Evolutionary conservation across 2,888 invertebrate species (phyloP), one percentile per base, ranked within the genome.

Genomic region (Hetaerina titia): DNA sequence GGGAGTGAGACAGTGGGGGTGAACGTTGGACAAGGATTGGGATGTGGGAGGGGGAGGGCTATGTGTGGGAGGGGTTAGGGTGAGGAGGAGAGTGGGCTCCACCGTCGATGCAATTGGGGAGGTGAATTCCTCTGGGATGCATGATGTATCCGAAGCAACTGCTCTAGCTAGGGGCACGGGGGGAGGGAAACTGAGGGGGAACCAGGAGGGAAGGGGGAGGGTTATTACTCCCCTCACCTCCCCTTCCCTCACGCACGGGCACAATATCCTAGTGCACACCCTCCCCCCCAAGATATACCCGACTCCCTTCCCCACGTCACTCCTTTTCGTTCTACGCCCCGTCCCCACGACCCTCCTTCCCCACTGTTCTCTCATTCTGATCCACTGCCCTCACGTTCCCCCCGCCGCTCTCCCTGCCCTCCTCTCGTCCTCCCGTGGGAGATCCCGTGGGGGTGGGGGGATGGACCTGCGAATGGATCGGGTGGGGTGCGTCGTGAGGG

Each of bases 131-230:
- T 92, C 57, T 5, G 92, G 92, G 92, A 92, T 57, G 92, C 69
- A 92, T 92, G 92, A 92, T 69, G 92, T 92, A 92, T 92, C 92
- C 92, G 64, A 69, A 92, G 92, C 90, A 90, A 90, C 90, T 90
- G 90, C 90, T 81, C 81, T 81, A 81, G 81, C 81, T 31, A 31
- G 11, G 81, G 81, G 81, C 4, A 31, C 31, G 31, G 81, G 81
- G 81, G 81, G 31, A 31, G 81, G 25, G 74, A n/a, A 31, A 31
- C 9, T 31, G 81, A 7, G 11, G 81, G 81, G 31, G 81, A 31
- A 22, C 2, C 31, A 31, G 69, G 69, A 31, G 11, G 81, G 81
- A 58, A 63, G 25, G 63, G 90, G 90, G 31, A 45, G 64, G 69
- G 69, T 92, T 92, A 92, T 92, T 92, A 92, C 63, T 56, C 15